Base-by-base conservation (phyloP, 2,888 invertebrate species). In the Tetragonula carbonaria region DNA sequence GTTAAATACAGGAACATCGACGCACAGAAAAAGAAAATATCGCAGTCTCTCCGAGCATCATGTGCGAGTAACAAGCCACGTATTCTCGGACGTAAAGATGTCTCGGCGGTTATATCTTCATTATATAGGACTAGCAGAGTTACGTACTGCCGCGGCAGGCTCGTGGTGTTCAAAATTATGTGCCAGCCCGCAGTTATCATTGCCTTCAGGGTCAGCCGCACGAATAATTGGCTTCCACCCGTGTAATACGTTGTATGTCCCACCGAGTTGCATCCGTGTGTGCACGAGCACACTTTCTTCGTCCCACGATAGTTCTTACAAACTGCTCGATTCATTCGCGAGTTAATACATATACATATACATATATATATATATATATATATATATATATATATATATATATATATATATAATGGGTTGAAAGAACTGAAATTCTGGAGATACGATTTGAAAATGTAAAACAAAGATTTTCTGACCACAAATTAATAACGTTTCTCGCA, bases 21-120 rank as follows among this genome's bases (percentile, higher is more conserved):
- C n/a, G 62, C 23, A 80, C 81, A 86, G 63, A 72, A 78, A 72
- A 76, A 83, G 71, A 70, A 68, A 23, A 23, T 55, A 75, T 75
- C 88, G 82, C 67, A 76, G 82, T 82, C 80, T 62, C 72, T 55
- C 8, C 45, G 45, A 63, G 78, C 66, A 82, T 73, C 86, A 79
- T 87, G 91, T 90, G 87, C 90, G 88, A 91, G 92, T 93, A 93
- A 93, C 93, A 90, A 93, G 93, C 92, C 87, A 87, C 84, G 90
- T 88, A 90, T 89, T 88, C 89, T 76, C 85, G 91, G 84, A 92
- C 93, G 93, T 94, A 93, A 94, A 94, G 93, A 93, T 94, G 94
- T 94, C 93, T 93, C 92, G 92, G 90, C 90, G 93, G 93, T 94
- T 94, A 93, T 93, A 94, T 94, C 94, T 94, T 94, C 93, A 94